phyloP scores from a whole-genome alignment of 2,797 vertebrate species.

The Diplodus puntazzo region DNA sequence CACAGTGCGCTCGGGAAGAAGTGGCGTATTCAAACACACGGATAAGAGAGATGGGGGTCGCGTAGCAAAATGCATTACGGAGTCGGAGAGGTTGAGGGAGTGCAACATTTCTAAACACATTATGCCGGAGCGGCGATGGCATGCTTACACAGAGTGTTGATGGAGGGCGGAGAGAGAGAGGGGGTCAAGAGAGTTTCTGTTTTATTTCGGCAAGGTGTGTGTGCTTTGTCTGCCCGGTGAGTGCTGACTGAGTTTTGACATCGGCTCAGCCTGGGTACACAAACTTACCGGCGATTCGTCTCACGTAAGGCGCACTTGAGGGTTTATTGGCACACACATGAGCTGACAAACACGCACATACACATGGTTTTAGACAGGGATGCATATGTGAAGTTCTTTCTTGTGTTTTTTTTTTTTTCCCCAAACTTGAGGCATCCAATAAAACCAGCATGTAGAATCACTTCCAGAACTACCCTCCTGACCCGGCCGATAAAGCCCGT shows the following conservation, averaged over 20 bases:
- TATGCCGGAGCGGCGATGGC: conserved; percentile 75
- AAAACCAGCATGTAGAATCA: conserved; percentile 59
- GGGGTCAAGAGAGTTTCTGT: conserved; percentile 81
- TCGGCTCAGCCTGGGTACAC: conserved; percentile 77
- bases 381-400: conserved; percentile 9
- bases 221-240: conserved; percentile 67
- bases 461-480: conserved; percentile 55
- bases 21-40: conserved; percentile 81
- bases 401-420: conserved; percentile 9
- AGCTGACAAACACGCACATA: conserved; percentile 17
- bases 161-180: conserved; percentile 72
- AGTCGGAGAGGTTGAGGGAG: conserved; percentile 71
- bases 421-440: conserved; percentile 37
- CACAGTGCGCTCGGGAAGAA: conserved; percentile 74
- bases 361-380: neutral
- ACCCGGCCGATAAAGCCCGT: conserved; percentile 68
- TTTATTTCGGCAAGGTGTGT: conserved; percentile 80
- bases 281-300: conserved; percentile 69
- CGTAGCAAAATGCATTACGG: conserved; percentile 81
- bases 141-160: conserved; percentile 81
- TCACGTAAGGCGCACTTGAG: conserved; percentile 54
- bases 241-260: conserved; percentile 84
- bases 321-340: conserved; percentile 37
- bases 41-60: conserved; percentile 72
- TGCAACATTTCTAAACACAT: conserved; percentile 87